Evolutionary conservation across 2,797 vertebrate species (phyloP).

Genomic region (Melanotaenia nigrans): DNA sequence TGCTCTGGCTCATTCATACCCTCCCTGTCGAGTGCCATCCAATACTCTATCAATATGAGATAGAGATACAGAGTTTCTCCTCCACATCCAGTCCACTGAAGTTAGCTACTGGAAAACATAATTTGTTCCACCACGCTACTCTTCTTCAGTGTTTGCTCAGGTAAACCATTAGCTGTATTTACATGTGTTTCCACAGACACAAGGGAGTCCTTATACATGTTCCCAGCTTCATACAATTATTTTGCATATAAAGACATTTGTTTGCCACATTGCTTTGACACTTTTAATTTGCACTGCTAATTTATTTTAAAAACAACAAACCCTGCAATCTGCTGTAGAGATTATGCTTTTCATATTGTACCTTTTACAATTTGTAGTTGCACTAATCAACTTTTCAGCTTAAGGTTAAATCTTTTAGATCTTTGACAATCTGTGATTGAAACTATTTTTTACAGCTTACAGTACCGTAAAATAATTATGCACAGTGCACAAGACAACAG

Average conservation of each 20-base stretch:
- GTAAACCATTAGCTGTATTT: slow-evolving; percentile 13
- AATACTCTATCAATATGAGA: slow-evolving; percentile 28
- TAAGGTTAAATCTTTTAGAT: not conserved
- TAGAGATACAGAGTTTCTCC: slow-evolving; percentile 16
- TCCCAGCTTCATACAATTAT: slow-evolving; percentile 17
- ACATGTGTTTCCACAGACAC: slow-evolving; percentile 17
- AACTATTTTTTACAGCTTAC: not conserved
- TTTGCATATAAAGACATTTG: slow-evolving; percentile 10
- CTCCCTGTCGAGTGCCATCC: slow-evolving; percentile 13
- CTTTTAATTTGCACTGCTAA: slow-evolving; percentile 10
- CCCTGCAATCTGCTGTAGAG: not conserved
- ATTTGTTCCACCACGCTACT: slow-evolving; percentile 18
- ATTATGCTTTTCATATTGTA: not conserved
- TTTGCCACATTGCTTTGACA: slow-evolving; percentile 10
- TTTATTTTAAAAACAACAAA: slow-evolving; percentile 7
- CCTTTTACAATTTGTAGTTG: not conserved
- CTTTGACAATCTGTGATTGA: not conserved
- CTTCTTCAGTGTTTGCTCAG: slow-evolving; percentile 5
- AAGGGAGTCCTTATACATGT: not conserved
- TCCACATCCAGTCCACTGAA: slow-evolving; percentile 20
- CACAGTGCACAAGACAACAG: too few species aligned
- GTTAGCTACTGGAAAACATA: slow-evolving; percentile 14
- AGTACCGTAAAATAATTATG: not conserved
- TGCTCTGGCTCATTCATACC: slow-evolving; percentile 1
- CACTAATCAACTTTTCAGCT: not conserved